Evolutionary conservation across 2,797 vertebrate genomes (phyloP), one percentile per base, ranked within the genome.

Genomic region (Labeo calbasu): DNA sequence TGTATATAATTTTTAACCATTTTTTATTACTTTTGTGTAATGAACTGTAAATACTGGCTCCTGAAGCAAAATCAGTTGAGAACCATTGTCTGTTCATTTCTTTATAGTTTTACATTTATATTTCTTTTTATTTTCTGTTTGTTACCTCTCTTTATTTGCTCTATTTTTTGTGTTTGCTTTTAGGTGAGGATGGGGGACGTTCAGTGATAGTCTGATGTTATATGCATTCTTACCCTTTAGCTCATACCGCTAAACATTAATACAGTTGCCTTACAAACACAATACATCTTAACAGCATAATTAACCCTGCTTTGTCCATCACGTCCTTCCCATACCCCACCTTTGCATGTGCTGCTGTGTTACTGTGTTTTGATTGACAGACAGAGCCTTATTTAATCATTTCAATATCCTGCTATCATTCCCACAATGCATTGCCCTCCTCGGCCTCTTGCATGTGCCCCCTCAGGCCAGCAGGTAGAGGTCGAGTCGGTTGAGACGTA

Each of bases 391-490:
- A 84, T 91, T 80, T 65, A 91, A 93, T 92, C 90, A 93, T 92
- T 87, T 89, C 91, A 93, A 92, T 93, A 87, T 95, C 92, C 90
- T 90, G 87, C 88, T 94, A 90, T 94, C 93, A 92, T 95, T 94
- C 92, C 92, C 92, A 94, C 92, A 92, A 93, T 94, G 93, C 94
- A 93, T 90, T 91, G 91, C 53, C 88, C 91, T 90, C 93, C 91
- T 92, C 87, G 92, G 90, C 92, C 93, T 91, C 92, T 90, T 94
- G 93, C 94, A 91, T 93, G 92, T 75, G 82, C 93, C 92, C 88
- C 91, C 51, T 78, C 93, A 94, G 94, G 90, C 91, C 93, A 92
- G 92, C 94, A 91, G 94, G 92, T 94, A 93, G 92, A 92, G 93
- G 92, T 85, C 72, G 81, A 92, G 92, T 94, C 94, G 91, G 90